Evolutionary conservation across 1,140 invertebrate species (phyloP), one percentile per base, ranked within the genome.

Genomic region (Ganaspis sp.): DNA sequence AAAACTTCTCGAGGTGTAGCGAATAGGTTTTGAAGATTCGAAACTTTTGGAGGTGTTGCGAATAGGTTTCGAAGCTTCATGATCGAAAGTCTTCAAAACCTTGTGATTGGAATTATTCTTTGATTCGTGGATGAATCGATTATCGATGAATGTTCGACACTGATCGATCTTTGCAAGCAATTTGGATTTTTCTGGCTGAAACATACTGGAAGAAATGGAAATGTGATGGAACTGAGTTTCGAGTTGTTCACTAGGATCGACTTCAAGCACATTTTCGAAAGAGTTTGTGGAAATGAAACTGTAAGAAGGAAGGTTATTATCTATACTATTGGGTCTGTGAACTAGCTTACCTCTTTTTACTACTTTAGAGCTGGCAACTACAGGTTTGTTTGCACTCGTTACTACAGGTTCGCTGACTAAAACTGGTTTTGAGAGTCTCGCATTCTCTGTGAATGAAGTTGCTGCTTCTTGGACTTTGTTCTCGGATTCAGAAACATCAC

Each of bases 311-410:
- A n/a, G 4, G 26, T 83, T 69, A 70, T 87, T 77, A 1, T 83
- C 70, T 23, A 86, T 73, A 9, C 83, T 86, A 77, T 78, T 72
- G 2, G 38, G 34, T 73, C 79, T 86, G 75, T 78, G 77, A 23
- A 82, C 87, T 87, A 91, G 87, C 90, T 90, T 91, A 91, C 90
- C 90, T 91, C 83, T 84, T 73, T 87, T 87, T 19, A 75, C 84
- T 86, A 88, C 78, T 89, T 85, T 90, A 91, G 87, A 84, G 70
- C 77, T 40, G 58, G 85, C 86, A 85, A 86, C 80, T 70, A 70
- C 53, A 53, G 81, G 45, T 64, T 81, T 76, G 29, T 76, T 80
- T 74, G 71, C 75, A 53, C 74, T 74, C n/a, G 42, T 70, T 79
- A 82, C 75, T 49, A 74, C 49, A 19, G 76, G 70, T 17, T 58